Percentiles rank a stretch among this genome's conserved stretches.
Evolutionary conservation across 35 echinoderm and acorn worm species (phyloP).

Genomic region (Acanthaster planci): DNA sequence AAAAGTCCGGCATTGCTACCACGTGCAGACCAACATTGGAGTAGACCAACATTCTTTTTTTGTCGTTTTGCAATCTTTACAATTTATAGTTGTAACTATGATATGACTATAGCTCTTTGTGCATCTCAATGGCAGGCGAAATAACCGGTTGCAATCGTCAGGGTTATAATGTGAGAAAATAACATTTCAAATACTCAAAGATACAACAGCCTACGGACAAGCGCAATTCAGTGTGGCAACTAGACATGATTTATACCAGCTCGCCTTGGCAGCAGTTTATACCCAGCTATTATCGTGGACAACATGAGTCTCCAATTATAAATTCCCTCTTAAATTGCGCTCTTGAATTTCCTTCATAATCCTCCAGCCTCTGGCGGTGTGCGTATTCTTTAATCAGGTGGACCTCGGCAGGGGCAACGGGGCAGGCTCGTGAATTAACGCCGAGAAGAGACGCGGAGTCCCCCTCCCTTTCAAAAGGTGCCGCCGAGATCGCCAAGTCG

Average conservation of each 20-base stretch:
- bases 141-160: neutral
- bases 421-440: neutral
- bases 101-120: neutral
- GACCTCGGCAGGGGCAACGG: neutral
- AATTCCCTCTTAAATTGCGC: neutral
- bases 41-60: no score
- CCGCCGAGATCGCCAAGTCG: neutral
- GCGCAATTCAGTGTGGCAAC: neutral
- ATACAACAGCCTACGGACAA: no score
- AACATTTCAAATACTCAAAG: neutral
- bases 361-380: neutral
- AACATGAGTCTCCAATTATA: constrained; percentile 14
- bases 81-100: no score
- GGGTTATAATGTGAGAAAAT: neutral
- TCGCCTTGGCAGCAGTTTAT: neutral
- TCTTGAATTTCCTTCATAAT: neutral
- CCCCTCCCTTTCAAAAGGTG: neutral
- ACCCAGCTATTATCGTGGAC: neutral
- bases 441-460: neutral
- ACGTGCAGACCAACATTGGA: no score
- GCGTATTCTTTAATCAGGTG: neutral
- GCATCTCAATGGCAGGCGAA: neutral
- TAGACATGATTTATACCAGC: neutral
- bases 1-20: no score
- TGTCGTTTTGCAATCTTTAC: no score